These are phyloP conservation scores for Anagrus nilaparvatae DNA, from an alignment of 1,140 invertebrate genomes.

Conservation along the genomic window DNA sequence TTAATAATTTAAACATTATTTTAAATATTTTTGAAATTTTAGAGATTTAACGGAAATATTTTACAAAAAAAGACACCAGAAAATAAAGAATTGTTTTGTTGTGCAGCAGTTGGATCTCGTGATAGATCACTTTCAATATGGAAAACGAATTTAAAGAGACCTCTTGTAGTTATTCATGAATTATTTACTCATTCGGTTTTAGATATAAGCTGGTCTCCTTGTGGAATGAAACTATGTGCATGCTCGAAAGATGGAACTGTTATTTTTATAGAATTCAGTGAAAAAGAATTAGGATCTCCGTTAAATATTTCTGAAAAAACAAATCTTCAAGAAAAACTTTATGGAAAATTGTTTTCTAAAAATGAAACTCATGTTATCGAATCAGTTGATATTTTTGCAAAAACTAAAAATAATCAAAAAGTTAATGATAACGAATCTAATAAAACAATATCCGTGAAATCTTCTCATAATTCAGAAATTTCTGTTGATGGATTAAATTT, in stretches of 20 bases:
- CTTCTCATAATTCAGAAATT: too few relatives aligned
- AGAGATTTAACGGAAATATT: conserved; percentile 66
- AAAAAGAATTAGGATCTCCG: conserved; percentile 76
- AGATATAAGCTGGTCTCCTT: conserved; percentile 77
- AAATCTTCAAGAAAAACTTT: conserved; percentile 70
- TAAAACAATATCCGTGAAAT: too few relatives aligned
- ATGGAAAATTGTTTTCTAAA: conserved; percentile 85
- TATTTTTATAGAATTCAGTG: conserved; percentile 78
- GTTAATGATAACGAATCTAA: too few relatives aligned
- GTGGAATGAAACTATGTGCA: conserved; percentile 73
- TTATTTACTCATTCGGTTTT: conserved; percentile 82
- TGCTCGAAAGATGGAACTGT: conserved; percentile 93
- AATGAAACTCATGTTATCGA: too few relatives aligned
- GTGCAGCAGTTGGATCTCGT: conserved; percentile 85
- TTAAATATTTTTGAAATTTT: conserved; percentile 38
- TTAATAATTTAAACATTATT: too few relatives aligned
- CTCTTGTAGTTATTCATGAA: conserved; percentile 86
- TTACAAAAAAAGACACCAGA: conserved; percentile 50
- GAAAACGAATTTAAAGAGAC: conserved; percentile 83
- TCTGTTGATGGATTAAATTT: too few relatives aligned
- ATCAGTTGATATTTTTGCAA: too few relatives aligned
- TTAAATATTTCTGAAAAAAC: conserved; percentile 68
- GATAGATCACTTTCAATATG: conserved; percentile 91
- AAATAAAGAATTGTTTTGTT: conserved; percentile 66
- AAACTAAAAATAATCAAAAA: too few relatives aligned